Evolutionary conservation across 35 echinoderm and acorn worm genomes (phyloP).

Genomic region (Heliocidaris erythrogramma): DNA sequence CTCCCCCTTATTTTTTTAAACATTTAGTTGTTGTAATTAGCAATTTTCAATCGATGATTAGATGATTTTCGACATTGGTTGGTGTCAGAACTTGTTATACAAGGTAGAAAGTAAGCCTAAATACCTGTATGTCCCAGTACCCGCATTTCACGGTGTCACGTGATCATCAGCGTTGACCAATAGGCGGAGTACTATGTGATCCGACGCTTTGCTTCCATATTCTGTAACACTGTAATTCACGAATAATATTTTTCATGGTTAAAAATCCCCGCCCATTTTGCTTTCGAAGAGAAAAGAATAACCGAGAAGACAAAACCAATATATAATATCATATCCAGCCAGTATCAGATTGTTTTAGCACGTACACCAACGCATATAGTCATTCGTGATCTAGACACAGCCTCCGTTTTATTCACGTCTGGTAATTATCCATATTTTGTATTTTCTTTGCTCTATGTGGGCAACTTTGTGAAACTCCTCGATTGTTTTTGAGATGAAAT

Average conservation of each 20-base stretch:
- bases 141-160: neutral
- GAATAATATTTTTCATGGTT: neutral
- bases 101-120: too few species aligned
- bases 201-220: neutral
- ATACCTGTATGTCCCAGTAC: too few species aligned
- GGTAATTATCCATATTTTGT: neutral
- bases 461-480: too few species aligned
- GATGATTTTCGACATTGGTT: too few species aligned
- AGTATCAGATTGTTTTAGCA: neutral
- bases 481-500: too few species aligned
- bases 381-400: neutral
- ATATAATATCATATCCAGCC: neutral
- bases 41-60: too few species aligned
- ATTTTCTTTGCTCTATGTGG: neutral
- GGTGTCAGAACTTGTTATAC: too few species aligned
- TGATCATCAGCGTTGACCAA: neutral
- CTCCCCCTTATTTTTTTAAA: too few species aligned
- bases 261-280: neutral
- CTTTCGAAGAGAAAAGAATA: neutral
- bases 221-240: neutral
- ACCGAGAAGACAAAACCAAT: neutral
- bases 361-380: neutral
- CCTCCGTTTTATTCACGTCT: neutral
- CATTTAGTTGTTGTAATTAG: too few species aligned
- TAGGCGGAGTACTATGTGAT: neutral